A percentile compares a stretch with the other conserved stretches of the same genome.
Evolutionary conservation across 2,888 invertebrate species (phyloP).

Genomic region (Eupithecia subfuscata): DNA sequence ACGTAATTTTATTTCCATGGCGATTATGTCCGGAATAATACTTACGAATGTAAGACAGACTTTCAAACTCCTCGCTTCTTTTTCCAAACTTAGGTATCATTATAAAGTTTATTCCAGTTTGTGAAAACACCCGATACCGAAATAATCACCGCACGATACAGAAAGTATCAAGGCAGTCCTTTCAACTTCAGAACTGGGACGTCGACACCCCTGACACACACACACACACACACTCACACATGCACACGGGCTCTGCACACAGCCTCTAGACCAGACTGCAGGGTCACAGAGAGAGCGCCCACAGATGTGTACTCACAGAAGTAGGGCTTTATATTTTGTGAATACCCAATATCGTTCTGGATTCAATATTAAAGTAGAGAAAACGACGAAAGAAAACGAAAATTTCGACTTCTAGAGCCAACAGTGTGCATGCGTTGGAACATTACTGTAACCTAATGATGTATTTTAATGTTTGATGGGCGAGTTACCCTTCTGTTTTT

Average conservation of each 20-base stretch:
- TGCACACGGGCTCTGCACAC: constrained; percentile 24
- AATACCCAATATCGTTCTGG: neutral
- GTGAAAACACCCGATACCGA: constrained; percentile 29
- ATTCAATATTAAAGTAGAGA: neutral
- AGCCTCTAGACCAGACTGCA: constrained; percentile 13
- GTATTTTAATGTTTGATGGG: neutral
- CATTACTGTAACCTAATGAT: neutral
- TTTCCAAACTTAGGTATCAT: constrained; percentile 13
- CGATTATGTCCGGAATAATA: neutral
- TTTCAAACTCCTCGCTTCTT: neutral
- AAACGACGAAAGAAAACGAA: neutral
- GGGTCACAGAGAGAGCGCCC: constrained; percentile 9
- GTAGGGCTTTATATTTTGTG: neutral
- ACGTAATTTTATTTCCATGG: neutral
- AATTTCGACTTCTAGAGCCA: neutral
- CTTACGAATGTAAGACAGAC: constrained; percentile 1
- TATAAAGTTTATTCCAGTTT: constrained; percentile 21
- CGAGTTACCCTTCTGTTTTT: neutral
- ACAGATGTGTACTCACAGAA: constrained; percentile 16
- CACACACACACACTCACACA: constrained; percentile 34
- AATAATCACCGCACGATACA: constrained; percentile 40
- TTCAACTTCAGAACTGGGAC: constrained; percentile 50
- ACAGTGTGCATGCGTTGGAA: neutral
- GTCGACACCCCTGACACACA: constrained; percentile 53
- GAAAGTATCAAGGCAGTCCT: constrained; percentile 40